Base-by-base conservation (phyloP, 2,113 vertebrate genomes). In the Mobula birostris region DNA sequence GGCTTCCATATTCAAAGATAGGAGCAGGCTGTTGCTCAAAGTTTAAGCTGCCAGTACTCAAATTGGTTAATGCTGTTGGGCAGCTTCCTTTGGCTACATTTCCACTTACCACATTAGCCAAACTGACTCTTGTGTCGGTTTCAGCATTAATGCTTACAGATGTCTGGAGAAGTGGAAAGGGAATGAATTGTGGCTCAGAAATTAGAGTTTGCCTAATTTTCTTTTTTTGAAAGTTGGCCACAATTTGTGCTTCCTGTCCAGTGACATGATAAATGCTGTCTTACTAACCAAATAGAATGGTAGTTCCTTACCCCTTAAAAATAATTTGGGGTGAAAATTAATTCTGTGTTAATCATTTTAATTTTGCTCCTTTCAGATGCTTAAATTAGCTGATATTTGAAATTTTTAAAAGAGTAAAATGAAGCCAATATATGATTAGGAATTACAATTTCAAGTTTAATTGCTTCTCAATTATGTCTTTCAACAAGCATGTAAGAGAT, bases 111-210 rank as follows among this genome's bases (percentile, higher is more conserved):
- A 66, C 85, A 90, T 90, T 90, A 90, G 85, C 85, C 85, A 90
- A 88, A 21, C 85, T 90, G 61, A 90, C 61, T 90, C 61, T 66
- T 85, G 56, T 90, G 29, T 90, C 15, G 85, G 85, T 66, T 90
- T 90, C 63, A 90, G 85, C 61, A 90, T 90, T 90, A 90, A 90
- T 90, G 32, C 85, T 66, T 90, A 90, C 85, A 90, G 85, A 90
- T 90, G 85, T 90, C 85, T 66, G 85, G 29, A 32, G 58, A 90
- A 90, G 61, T 90, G n/a, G 85, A 63, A 66, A 61, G 14, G 61
- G 29, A 66, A 7, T 66, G 85, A 90, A 32, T 66, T 90, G 61
- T 90, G 85, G 61, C 85, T 32, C 61, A 66, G 85, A 90, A 90
- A 90, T 90, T 90, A 68, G 85, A 90, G 61, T 66, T 63, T 90